These are phyloP conservation scores for Triplophysa yarkandensis DNA, from an alignment of 2,797 vertebrate species.

Conservation along the genomic window DNA sequence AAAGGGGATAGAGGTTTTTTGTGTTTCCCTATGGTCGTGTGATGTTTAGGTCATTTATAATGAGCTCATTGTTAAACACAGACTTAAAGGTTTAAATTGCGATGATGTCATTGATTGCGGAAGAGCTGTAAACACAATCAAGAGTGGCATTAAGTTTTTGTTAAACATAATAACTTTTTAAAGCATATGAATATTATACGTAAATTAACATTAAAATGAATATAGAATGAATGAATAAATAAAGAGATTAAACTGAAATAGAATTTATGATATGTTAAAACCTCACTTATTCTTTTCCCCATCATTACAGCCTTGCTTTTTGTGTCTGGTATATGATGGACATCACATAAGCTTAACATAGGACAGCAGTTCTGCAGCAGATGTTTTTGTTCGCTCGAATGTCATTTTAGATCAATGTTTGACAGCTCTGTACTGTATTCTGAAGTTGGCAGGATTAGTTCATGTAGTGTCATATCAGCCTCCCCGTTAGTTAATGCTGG, in stretches of 20 bases:
- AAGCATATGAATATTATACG: not conserved
- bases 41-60: slow-evolving; percentile 12
- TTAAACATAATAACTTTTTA: too few species aligned
- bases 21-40: not conserved
- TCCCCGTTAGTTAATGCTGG: not conserved
- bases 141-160: too few species aligned
- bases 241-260: not conserved
- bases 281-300: slow-evolving; percentile 1
- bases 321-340: slow-evolving; percentile 54
- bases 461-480: slow-evolving; percentile 17
- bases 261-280: not conserved
- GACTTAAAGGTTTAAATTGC: not conserved
- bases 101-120: not conserved
- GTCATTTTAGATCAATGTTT: slow-evolving; percentile 49
- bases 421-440: slow-evolving; percentile 63
- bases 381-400: slow-evolving; percentile 24
- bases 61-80: slow-evolving; percentile 3
- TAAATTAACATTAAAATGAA: not conserved
- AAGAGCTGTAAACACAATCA: not conserved
- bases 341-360: slow-evolving; percentile 50
- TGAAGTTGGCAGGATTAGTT: slow-evolving; percentile 57
- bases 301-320: not conserved
- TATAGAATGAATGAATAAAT: not conserved
- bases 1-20: slow-evolving; percentile 6
- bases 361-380: slow-evolving; percentile 39